Evolutionary conservation across 2,113 vertebrate species (phyloP), one percentile per base, ranked within the genome.

Genomic region (Amphiprion ocellaris): DNA sequence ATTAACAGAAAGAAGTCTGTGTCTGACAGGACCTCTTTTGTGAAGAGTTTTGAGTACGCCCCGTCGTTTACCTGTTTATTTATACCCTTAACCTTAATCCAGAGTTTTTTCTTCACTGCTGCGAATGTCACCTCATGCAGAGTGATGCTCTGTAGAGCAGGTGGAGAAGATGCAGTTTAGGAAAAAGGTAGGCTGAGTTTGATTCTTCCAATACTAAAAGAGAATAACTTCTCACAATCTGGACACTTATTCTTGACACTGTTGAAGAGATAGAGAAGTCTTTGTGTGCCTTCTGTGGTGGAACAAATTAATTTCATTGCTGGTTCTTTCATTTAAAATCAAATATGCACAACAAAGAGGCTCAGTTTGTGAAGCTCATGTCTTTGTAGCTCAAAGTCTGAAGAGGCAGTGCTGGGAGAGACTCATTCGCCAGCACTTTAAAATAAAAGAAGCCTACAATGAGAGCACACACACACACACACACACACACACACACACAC

Each of bases 51-150:
- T 44, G 41, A n/a, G 23, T n/a, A 33, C 52, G 15, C 58, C 64
- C 44, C 12, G 4, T 21, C 39, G 52, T 77, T 62, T 24, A 67
- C 70, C 3, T 21, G 70, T 83, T 83, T 87, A 83, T 87, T 83
- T 83, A 72, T 76, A 76, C 53, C 12, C 39, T 70, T 67, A 84
- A 78, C 81, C 81, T 77, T 76, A 82, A 82, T 79, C 67, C 30
- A 3, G 72, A 77, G 68, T 37, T 61, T 72, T 26, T 17, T 72
- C 76, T 77, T 80, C 69, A 77, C 47, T 63, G 77, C 77, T 74
- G 69, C 24, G 16, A 74, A 68, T 39, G 72, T 74, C 71, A 60
- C 39, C 65, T 61, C 77, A 61, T 30, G 81, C 55, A 53, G 65
- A 24, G 65, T 2, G n/a, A 77, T 24, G 17, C 55, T 58, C 4